phyloP scores from a whole-genome alignment of 1,140 invertebrate genomes.

The Ceratina calcarata region DNA sequence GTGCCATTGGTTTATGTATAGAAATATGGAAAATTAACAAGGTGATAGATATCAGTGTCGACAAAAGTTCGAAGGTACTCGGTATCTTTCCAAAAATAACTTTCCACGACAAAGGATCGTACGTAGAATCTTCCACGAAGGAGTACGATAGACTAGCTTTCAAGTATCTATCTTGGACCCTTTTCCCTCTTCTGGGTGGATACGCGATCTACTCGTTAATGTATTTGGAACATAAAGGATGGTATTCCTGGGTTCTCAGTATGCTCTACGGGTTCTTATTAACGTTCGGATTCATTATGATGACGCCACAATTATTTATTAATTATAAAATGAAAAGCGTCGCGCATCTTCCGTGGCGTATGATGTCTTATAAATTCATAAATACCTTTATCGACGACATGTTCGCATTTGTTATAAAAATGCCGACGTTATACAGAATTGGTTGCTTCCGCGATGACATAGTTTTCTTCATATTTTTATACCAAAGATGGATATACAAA shows the following conservation, averaged over 20 bases:
- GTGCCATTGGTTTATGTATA: slow-evolving; percentile 96
- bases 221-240: slow-evolving; percentile 98
- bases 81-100: slow-evolving; percentile 91
- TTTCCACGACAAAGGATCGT: slow-evolving; percentile 97
- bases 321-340: slow-evolving; percentile 99
- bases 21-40: slow-evolving; percentile 99
- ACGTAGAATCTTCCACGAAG: slow-evolving; percentile 96
- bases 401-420: slow-evolving; percentile 99
- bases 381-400: slow-evolving; percentile 99
- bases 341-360: slow-evolving; percentile 98
- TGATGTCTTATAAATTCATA: slow-evolving; percentile 99
- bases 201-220: slow-evolving; percentile 98
- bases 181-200: slow-evolving; percentile 95
- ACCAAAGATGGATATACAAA: slow-evolving; percentile 99
- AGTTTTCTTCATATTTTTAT: slow-evolving; percentile 98
- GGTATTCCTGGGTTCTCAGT: slow-evolving; percentile 96
- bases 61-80: slow-evolving; percentile 86
- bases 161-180: slow-evolving; percentile 96
- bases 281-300: slow-evolving; percentile 99
- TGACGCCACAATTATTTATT: slow-evolving; percentile 99
- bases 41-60: slow-evolving; percentile 92
- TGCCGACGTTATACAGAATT: slow-evolving; percentile 97
- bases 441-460: slow-evolving; percentile 99
- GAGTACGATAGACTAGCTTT: slow-evolving; percentile 98
- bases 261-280: slow-evolving; percentile 99